Evolutionary conservation across 2,797 vertebrate species (phyloP), one percentile per base, ranked within the genome.

Genomic region (Lophotriccus pileatus): DNA sequence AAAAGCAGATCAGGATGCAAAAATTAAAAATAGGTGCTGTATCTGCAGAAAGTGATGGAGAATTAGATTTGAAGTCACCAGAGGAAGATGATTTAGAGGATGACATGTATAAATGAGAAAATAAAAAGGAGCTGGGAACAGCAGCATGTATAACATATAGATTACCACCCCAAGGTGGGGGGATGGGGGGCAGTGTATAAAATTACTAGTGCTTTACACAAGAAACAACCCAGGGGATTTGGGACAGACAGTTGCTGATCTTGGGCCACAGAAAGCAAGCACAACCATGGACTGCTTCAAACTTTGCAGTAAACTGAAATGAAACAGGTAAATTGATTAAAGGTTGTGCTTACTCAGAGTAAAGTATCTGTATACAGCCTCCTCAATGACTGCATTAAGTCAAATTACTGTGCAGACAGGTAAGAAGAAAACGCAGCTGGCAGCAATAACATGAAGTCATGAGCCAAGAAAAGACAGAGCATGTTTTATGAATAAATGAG

Each of bases 21-120:
- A 95, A 87, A 89, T 87, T 94, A 92, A 93, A 95, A 94, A 89
- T 92, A 96, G 84, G 72, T 89, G 64, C 84, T 87, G 41, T 83
- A 93, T 84, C 56, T 93, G 91, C 72, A 96, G 84, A 94, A 96
- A 77, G 49, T 64, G 32, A 30, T 34, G 23, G 44, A 74, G 82
- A 95, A 91, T 80, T 92, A 64, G 52, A 87, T 91, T 70, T 82
- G 47, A 95, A 92, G 11, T 70, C 73, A 95, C 41, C 21, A 87
- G 87, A 91, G 56, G 34, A 91, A 87, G 75, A 72, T 77, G 39
- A 82, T 70, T 73, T 84, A 82, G 39, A 20, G 22, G n/a, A 41
- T 58, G 18, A n/a, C 41, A 14, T 0, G 7, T 27, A 53, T 56
- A 76, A 59, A 60, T 36, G 34, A 75, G 68, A 74, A 84, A 80